Percentiles rank a stretch among this genome's conserved stretches.
Evolutionary conservation across 2,113 vertebrate genomes (phyloP).

Genomic region (Zosterops borbonicus): DNA sequence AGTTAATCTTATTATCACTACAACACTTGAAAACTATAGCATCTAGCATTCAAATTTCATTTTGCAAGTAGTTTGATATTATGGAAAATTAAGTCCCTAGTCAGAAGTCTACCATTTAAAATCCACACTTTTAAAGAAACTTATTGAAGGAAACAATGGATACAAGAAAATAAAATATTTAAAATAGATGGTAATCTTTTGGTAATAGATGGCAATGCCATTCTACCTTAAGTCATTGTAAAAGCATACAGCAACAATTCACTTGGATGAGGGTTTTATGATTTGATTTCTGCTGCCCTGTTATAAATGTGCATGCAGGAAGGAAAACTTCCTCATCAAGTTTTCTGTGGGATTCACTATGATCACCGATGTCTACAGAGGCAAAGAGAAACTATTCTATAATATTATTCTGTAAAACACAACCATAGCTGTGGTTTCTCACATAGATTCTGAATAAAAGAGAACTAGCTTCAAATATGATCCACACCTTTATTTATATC

Average conservation of each 20-base stretch:
- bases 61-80: neutral
- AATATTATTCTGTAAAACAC: constrained; percentile 3
- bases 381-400: neutral
- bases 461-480: constrained; percentile 6
- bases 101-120: neutral
- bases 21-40: neutral
- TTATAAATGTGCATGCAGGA: neutral
- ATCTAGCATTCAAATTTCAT: neutral
- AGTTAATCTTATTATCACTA: neutral
- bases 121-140: neutral
- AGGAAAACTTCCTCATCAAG: neutral
- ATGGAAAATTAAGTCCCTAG: neutral
- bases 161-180: neutral
- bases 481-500: neutral
- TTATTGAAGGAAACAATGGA: neutral
- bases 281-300: neutral
- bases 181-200: neutral
- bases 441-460: neutral
- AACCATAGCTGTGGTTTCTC: neutral
- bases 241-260: neutral
- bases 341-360: neutral
- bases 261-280: neutral
- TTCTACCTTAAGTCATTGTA: neutral
- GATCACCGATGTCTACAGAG: neutral
- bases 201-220: neutral